phyloP scores from a whole-genome alignment of 2,113 vertebrate species.

The Anarhynchus alexandrinus region DNA sequence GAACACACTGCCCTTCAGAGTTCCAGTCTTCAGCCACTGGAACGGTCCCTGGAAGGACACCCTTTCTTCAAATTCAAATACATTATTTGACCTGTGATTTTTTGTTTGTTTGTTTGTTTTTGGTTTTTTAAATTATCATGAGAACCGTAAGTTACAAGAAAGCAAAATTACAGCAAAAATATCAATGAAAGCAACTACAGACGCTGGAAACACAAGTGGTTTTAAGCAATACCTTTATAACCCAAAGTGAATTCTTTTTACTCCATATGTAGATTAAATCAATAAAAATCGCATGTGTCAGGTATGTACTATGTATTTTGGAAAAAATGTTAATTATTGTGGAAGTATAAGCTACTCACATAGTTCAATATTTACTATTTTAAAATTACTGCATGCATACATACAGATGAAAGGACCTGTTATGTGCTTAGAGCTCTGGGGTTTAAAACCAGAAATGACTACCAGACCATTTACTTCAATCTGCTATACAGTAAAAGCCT shows the following conservation, averaged over 20 bases:
- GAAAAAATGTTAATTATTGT: background rate
- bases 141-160: background rate
- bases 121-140: background rate
- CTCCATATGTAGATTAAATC: background rate
- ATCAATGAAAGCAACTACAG: background rate
- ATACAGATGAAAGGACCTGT: background rate
- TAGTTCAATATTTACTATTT: background rate
- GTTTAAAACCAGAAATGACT: background rate
- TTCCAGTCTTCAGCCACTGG: background rate
- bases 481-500: background rate
- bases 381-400: background rate
- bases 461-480: background rate
- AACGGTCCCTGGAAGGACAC: background rate
- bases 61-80: background rate
- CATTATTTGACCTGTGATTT: background rate
- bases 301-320: background rate
- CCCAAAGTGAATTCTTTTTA: background rate
- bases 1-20: background rate
- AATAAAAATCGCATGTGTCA: background rate
- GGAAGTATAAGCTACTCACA: background rate
- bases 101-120: background rate
- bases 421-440: background rate
- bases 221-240: background rate
- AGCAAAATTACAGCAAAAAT: background rate
- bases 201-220: background rate